Evolutionary conservation across 2,888 invertebrate genomes (phyloP), one percentile per base, ranked within the genome.

Genomic region (Spodoptera littoralis): DNA sequence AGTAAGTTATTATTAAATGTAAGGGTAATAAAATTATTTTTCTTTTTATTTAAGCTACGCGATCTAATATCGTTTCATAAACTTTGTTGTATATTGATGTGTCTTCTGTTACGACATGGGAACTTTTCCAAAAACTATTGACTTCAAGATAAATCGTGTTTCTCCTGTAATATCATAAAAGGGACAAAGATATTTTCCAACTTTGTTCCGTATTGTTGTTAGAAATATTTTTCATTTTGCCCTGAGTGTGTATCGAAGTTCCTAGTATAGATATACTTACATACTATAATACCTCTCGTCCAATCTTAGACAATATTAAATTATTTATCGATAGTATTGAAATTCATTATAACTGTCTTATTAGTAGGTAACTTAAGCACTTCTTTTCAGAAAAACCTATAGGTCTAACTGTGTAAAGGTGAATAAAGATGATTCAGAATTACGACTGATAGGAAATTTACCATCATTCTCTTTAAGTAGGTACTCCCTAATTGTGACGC

Each of bases 101-200:
- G 49, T 27, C 22, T 41, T 49, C 27, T 42, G 24, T 45, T 36
- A 53, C 52, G 63, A 65, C 54, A 71, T 63, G 73, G 70, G 72
- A 77, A 76, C 59, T 47, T 18, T 70, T 80, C 65, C 70, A 73
- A 72, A 70, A 64, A 60, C 64, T 72, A 73, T 73, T 72, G 70
- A 75, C 67, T 72, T 60, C 50, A 58, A 70, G 66, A 76, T 66
- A 79, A 65, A 77, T 78, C 51, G 61, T 73, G 64, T 77, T 63
- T 70, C 50, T 43, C 70, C 49, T 72, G 65, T 75, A 68, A 75
- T 72, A 70, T 70, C 61, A 66, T 62, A 68, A 65, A 73, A 78
- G 65, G 68, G 78, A 67, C 65, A 65, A 61, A 73, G 65, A 54
- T 42, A 69, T 72, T 47, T 47, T 52, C 22, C 6, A 77, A 63